Evolutionary conservation across 1,140 invertebrate species (phyloP).

Genomic region (Brachionus asplanchnoidis): DNA sequence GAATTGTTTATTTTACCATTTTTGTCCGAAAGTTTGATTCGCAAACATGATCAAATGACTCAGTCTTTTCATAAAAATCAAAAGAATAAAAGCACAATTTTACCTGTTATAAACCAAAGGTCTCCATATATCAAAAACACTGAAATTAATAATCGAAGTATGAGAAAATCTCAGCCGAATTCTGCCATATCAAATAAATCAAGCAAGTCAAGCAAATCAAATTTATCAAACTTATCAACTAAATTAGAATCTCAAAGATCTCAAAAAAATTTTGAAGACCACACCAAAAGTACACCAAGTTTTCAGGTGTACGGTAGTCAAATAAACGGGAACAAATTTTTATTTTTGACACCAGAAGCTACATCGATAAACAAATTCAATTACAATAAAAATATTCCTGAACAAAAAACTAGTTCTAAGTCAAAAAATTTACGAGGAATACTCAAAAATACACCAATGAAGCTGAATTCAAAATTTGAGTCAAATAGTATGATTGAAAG

Average conservation of each 20-base stretch:
- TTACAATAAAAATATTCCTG: neutral
- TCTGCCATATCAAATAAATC: conserved; percentile 28
- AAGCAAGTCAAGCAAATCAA: conserved; percentile 27
- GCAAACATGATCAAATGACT: conserved; percentile 2
- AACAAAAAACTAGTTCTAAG: neutral
- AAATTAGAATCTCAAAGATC: neutral
- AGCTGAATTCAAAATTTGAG: neutral
- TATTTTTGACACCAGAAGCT: conserved; percentile 7
- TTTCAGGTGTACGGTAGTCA: neutral
- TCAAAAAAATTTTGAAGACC: neutral
- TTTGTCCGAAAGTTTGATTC: conserved; percentile 28
- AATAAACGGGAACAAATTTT: neutral
- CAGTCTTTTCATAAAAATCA: neutral
- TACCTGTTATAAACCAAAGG: neutral
- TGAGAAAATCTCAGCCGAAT: conserved; percentile 28
- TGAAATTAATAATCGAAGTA: neutral
- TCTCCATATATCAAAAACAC: neutral
- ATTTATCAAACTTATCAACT: neutral
- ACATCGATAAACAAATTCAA: conserved; percentile 4
- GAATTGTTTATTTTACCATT: conserved; percentile 29
- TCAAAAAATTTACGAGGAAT: neutral
- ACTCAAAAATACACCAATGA: neutral
- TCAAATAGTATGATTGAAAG: neutral
- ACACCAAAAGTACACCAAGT: neutral
- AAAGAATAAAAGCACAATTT: neutral